Conservation (phyloP, 2,888 invertebrate species). For the Cybosia mesomella region DNA sequence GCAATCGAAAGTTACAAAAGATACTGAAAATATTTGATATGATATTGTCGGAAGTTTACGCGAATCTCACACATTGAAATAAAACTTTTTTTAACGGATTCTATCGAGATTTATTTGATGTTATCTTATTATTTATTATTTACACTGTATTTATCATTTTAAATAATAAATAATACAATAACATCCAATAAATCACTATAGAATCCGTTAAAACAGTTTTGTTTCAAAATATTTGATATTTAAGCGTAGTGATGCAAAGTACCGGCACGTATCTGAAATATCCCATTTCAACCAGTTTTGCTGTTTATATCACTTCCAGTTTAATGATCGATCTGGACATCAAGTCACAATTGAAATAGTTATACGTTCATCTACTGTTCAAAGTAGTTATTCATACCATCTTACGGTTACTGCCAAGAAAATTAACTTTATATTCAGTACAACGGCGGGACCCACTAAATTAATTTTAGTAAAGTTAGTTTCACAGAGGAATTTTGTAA, state of each 20-base stretch:
- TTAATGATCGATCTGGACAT: conserved; percentile 21
- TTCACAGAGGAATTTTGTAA: conserved; percentile 61
- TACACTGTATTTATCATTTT: too few relatives aligned
- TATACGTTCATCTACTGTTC: conserved; percentile 37
- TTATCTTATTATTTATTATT: too few relatives aligned
- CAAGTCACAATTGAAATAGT: conserved; percentile 41
- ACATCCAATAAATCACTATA: too few relatives aligned
- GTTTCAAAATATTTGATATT: too few relatives aligned
- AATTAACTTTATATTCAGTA: conserved; percentile 67
- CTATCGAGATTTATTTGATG: too few relatives aligned
- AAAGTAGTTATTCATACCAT: conserved; percentile 43
- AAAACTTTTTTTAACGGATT: too few relatives aligned
- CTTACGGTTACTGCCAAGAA: conserved; percentile 53
- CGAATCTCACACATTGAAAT: too few relatives aligned
- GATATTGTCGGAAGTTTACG: too few relatives aligned
- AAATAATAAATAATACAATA: too few relatives aligned
- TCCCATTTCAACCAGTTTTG: background rate
- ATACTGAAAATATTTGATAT: too few relatives aligned
- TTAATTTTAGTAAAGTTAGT: conserved; percentile 75
- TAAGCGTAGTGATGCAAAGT: too few relatives aligned
- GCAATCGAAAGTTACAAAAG: background rate
- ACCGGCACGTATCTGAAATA: background rate
- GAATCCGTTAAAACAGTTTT: too few relatives aligned
- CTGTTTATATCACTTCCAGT: background rate
- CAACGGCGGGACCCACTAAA: conserved; percentile 68